phyloP scores from a whole-genome alignment of 2,888 invertebrate species.

The Mycogona germanica region DNA sequence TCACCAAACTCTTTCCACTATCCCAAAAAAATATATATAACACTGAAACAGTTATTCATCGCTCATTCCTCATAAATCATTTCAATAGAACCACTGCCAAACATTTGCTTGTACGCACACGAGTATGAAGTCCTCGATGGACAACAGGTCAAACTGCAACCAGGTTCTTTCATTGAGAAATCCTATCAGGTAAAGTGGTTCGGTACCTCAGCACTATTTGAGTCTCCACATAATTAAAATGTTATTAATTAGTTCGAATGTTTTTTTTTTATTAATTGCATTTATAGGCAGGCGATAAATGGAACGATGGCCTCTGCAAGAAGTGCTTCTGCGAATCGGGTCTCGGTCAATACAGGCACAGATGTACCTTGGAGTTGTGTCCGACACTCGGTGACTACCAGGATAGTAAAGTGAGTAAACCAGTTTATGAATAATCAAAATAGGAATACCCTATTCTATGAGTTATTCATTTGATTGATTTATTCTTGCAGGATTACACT shows the following conservation, averaged over 20 bases:
- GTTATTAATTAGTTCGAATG: neutral
- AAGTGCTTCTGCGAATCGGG: conserved; percentile 44
- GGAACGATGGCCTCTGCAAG: conserved; percentile 59
- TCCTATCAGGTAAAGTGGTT: conserved; percentile 38
- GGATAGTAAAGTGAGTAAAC: conserved; percentile 29
- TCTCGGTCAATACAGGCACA: conserved; percentile 29
- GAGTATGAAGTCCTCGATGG: conserved; percentile 40
- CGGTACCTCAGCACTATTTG: too few species aligned
- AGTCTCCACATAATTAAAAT: neutral
- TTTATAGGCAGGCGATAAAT: conserved; percentile 43
- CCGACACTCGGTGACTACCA: conserved; percentile 33
- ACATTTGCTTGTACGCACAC: conserved; percentile 50
- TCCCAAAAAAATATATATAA: neutral
- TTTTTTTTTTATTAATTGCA: neutral
- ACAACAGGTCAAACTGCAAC: conserved; percentile 25
- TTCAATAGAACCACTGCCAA: conserved; percentile 45
- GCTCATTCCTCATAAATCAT: conserved; percentile 6
- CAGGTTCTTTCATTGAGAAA: conserved; percentile 33
- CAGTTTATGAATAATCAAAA: neutral
- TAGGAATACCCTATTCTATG: neutral
- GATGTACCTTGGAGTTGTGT: conserved; percentile 45
- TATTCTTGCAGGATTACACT: conserved; percentile 38
- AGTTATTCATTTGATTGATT: neutral
- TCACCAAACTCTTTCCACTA: too few species aligned
- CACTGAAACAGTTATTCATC: conserved; percentile 2